A percentile compares a stretch with the other conserved stretches of the same genome.
phyloP scores from a whole-genome alignment of 2,797 vertebrate species.

The Falco rusticolus region DNA sequence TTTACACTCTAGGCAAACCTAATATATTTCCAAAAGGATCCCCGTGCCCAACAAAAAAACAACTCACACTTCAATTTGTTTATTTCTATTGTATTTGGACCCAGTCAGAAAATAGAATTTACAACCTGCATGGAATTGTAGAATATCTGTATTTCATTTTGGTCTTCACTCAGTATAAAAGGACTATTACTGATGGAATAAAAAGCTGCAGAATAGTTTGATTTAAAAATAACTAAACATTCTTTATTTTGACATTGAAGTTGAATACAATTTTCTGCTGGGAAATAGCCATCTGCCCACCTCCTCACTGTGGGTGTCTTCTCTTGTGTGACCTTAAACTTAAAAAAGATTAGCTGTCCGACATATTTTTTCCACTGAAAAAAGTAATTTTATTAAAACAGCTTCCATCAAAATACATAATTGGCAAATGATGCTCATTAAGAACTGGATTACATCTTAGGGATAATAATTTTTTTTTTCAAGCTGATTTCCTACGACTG shows the following conservation, averaged over 20 bases:
- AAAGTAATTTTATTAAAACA: background rate
- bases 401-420: background rate
- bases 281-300: background rate
- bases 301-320: background rate
- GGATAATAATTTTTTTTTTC: background rate
- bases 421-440: background rate
- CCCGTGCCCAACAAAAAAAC: too few species aligned
- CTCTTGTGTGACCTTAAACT: background rate
- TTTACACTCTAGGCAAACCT: background rate
- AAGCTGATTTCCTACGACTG: background rate
- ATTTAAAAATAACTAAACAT: background rate
- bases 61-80: background rate
- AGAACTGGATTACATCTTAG: background rate
- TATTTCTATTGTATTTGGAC: background rate
- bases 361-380: background rate
- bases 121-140: background rate
- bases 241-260: background rate
- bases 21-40: background rate
- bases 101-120: background rate
- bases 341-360: background rate
- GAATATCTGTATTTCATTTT: background rate
- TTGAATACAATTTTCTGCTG: background rate
- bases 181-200: background rate
- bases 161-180: background rate
- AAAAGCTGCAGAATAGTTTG: background rate